These are phyloP conservation scores for Drosophila seguyi DNA, from an alignment of 1,140 invertebrate genomes.

Conservation along the genomic window DNA sequence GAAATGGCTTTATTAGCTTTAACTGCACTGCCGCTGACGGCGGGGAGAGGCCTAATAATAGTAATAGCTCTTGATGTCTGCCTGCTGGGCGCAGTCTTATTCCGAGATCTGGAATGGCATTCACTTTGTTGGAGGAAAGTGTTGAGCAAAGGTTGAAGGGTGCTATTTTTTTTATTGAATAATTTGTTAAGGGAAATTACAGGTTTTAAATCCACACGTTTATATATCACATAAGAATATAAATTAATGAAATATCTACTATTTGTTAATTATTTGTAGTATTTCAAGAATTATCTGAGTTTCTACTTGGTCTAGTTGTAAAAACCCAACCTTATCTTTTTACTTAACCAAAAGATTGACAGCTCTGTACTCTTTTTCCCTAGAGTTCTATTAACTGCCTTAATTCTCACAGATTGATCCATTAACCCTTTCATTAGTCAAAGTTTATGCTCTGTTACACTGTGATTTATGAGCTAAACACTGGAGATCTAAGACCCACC, in stretches of 20 bases:
- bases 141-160: background rate
- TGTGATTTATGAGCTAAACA: conserved; percentile 51
- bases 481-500: conserved; percentile 38
- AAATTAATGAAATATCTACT: too few species aligned
- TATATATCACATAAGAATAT: too few species aligned
- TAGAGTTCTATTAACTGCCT: conserved; percentile 9
- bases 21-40: conserved; percentile 22
- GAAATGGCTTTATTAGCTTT: conserved; percentile 82
- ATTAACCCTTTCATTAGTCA: conserved; percentile 61
- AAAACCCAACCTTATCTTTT: background rate
- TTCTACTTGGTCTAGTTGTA: too few species aligned
- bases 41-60: conserved; percentile 62
- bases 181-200: background rate
- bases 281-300: background rate
- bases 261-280: background rate
- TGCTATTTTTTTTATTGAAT: background rate
- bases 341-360: background rate
- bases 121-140: background rate
- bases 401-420: conserved; percentile 36
- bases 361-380: background rate
- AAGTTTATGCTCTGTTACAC: conserved; percentile 37
- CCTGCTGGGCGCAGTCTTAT: conserved; percentile 32
- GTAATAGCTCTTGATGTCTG: conserved; percentile 66
- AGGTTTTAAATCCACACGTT: too few species aligned
- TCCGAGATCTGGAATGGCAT: conserved; percentile 1